Evolutionary conservation across 2,113 vertebrate species (phyloP).

Genomic region (Symphodus melops): DNA sequence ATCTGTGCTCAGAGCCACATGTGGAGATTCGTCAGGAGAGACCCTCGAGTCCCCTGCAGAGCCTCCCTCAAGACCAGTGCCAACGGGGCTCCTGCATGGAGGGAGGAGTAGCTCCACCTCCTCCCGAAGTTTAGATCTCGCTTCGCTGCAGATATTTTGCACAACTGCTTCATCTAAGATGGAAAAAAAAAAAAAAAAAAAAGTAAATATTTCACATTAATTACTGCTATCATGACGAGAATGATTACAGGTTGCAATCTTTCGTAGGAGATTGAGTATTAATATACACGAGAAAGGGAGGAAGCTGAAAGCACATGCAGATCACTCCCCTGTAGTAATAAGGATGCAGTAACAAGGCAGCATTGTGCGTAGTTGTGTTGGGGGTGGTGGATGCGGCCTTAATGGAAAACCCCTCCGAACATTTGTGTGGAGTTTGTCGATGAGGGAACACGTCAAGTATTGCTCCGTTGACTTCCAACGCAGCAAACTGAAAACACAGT

Average conservation of each 20-base stretch:
- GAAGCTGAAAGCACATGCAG: conserved; percentile 64
- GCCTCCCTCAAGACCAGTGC: conserved; percentile 41
- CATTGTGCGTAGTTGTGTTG: conserved; percentile 40
- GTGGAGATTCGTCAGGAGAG: conserved; percentile 22
- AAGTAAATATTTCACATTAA: conserved; percentile 67
- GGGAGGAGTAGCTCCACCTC: conserved; percentile 65
- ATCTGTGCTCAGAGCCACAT: conserved; percentile 49
- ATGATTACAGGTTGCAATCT: conserved; percentile 58
- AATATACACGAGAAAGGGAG: conserved; percentile 16
- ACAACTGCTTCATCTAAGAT: conserved; percentile 82
- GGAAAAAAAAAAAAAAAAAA: conserved; percentile 68
- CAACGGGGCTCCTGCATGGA: conserved; percentile 58
- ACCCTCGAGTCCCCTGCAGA: conserved; percentile 40
- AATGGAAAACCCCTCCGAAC: conserved; percentile 58
- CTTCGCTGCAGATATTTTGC: conserved; percentile 85
- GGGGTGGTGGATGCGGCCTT: conserved; percentile 64
- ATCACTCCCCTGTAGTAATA: conserved; percentile 50
- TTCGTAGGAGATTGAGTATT: conserved; percentile 35
- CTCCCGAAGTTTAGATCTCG: conserved; percentile 75
- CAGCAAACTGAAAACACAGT: conserved; percentile 43
- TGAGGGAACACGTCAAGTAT: conserved; percentile 36
- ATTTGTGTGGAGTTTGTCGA: conserved; percentile 40
- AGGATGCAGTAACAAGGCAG: conserved; percentile 48
- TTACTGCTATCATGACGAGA: conserved; percentile 59
- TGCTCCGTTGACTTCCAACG: conserved; percentile 53